These are phyloP conservation scores for Cephus pulcher DNA, from an alignment of 2,888 invertebrate species.

Conservation along the genomic window DNA sequence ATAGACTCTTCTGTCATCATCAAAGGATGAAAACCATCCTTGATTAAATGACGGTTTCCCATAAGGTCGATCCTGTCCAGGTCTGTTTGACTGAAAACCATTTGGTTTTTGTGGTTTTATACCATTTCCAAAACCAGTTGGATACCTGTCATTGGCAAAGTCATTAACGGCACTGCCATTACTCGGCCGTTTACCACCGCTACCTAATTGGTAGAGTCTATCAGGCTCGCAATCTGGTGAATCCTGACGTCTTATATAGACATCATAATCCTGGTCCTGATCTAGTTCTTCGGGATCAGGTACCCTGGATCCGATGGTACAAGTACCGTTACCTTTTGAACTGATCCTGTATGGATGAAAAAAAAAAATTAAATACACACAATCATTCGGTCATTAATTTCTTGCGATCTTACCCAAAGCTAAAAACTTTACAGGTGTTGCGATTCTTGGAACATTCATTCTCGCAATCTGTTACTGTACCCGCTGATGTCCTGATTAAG, in stretches of 20 bases:
- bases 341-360: conserved; percentile 68
- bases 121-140: background rate
- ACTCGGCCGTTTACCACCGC: conserved; percentile 15
- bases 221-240: conserved; percentile 37
- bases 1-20: conserved; percentile 15
- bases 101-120: background rate
- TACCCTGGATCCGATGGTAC: conserved; percentile 69
- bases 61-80: background rate
- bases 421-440: conserved; percentile 67
- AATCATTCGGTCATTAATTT: background rate
- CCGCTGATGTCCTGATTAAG: conserved; percentile 58
- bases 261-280: conserved; percentile 73
- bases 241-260: conserved; percentile 66
- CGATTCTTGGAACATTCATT: conserved; percentile 66
- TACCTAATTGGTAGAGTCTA: conserved; percentile 19
- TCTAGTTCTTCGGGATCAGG: conserved; percentile 69
- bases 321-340: conserved; percentile 73
- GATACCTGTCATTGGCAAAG: background rate
- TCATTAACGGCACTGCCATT: background rate
- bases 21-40: background rate
- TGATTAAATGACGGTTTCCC: background rate
- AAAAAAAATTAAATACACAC: background rate
- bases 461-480: conserved; percentile 67
- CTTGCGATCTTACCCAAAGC: conserved; percentile 68
- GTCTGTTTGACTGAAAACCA: background rate